phyloP scores from a whole-genome alignment of 1,140 invertebrate species.

The Apolygus lucorum region DNA sequence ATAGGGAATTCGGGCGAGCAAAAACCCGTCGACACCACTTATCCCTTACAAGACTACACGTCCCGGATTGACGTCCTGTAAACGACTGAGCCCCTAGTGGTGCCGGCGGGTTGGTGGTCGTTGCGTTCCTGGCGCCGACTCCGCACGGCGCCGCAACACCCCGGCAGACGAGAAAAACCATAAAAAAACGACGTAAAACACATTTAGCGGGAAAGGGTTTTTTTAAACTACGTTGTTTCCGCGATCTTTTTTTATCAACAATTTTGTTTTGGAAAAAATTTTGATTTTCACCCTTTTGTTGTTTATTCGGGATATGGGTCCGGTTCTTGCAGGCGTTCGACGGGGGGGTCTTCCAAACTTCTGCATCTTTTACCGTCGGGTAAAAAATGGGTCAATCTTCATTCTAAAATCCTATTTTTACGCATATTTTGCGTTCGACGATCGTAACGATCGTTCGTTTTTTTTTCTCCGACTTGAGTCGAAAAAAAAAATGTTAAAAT shows the following conservation, averaged over 20 bases:
- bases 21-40: constrained; percentile 24
- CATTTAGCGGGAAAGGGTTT: constrained; percentile 29
- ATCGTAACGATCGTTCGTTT: not conserved
- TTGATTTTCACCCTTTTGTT: not conserved
- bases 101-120: constrained; percentile 11
- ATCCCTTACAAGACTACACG: constrained; percentile 23
- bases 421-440: not conserved
- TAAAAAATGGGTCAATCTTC: not conserved
- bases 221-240: constrained; percentile 25
- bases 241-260: constrained; percentile 1
- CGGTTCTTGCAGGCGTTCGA: not conserved
- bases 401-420: not conserved
- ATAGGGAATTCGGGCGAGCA: constrained; percentile 19
- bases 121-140: constrained; percentile 23
- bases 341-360: too few relatives aligned
- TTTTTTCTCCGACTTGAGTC: not conserved
- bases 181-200: constrained; percentile 25
- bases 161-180: not conserved
- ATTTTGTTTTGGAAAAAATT: not conserved
- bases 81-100: constrained; percentile 31
- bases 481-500: not conserved
- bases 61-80: constrained; percentile 26
- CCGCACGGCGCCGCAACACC: constrained; percentile 19
- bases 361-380: too few relatives aligned
- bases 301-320: not conserved